Evolutionary conservation across 2,113 vertebrate genomes (phyloP), one percentile per base, ranked within the genome.

Genomic region (Erinaceus europaeus): DNA sequence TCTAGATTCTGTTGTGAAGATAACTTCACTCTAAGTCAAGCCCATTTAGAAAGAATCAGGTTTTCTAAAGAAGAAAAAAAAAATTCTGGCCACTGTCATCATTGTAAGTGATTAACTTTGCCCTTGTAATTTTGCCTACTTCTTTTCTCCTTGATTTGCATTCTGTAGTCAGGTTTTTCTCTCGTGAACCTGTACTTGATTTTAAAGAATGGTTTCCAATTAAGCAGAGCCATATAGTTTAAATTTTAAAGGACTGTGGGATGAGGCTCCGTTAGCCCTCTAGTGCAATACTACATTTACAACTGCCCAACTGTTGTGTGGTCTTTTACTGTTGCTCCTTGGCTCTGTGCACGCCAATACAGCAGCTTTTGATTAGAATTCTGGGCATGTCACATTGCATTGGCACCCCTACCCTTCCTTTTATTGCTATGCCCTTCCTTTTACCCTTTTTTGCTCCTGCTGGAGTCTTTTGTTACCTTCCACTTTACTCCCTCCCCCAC

Each of bases 361-460:
- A 57, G 83, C 92, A 93, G 93, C 89, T 93, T 96, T 83, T 89
- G 93, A 96, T 95, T 93, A 88, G 89, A 36, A 95, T 95, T 95
- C 95, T 42, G 85, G 80, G 79, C 92, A 90, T 38, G 64, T 20
- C 25, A 38, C 23, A 13, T 44, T 68, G 0, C 12, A 44, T 76
- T 96, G 95, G 95, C 95, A 95, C 20, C 38, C 32, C 8, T 64
- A 32, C 46, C 52, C 69, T 82, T 90, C 69, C 42, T 77, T 96
- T 96, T 95, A 88, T 95, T 42, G 64, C 88, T 59, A 6, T 96
- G 93, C 79, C 95, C 95, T 96, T 96, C 95, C 95, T 95, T 91
- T 96, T 94, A 95, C 94, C 94, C 90, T 69, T 67, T 75, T 91
- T 91, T 34, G 71, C 89, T 94, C 86, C 89, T 89, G 84, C 89